phyloP scores from a whole-genome alignment of 2,113 vertebrate genomes.

The Himantopus leucocephalus region DNA sequence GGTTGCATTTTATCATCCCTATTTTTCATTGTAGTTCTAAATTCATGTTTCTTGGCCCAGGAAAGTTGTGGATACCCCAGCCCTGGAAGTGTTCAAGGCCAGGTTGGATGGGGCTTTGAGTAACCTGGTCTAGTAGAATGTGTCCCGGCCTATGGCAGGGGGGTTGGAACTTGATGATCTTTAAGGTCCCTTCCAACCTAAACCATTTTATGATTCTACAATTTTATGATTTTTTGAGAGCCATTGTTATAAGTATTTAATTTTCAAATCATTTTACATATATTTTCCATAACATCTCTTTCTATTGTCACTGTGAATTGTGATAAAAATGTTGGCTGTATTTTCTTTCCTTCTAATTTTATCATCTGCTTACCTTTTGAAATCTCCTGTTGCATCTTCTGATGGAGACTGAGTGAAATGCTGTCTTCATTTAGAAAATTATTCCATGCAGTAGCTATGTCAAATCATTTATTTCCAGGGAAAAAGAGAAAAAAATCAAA shows the following conservation, averaged over 20 bases:
- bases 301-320: background rate
- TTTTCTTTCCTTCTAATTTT: background rate
- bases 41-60: background rate
- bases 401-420: background rate
- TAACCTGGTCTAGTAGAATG: too few relatives aligned
- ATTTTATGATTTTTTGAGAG: background rate
- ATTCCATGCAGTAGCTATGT: background rate
- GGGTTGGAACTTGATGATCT: too few relatives aligned
- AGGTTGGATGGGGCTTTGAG: too few relatives aligned
- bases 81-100: too few relatives aligned
- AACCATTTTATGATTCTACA: too few relatives aligned
- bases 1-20: background rate
- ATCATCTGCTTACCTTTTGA: background rate
- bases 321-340: background rate
- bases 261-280: background rate
- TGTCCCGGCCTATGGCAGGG: too few relatives aligned
- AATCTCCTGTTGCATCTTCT: background rate
- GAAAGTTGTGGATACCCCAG: too few relatives aligned
- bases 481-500: background rate
- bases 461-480: background rate
- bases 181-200: too few relatives aligned
- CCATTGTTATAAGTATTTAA: background rate
- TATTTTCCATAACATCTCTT: background rate
- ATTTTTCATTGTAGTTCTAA: background rate
- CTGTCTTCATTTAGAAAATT: background rate